phyloP scores from a whole-genome alignment of 2,888 invertebrate genomes.

The Pseudococcus viburni region DNA sequence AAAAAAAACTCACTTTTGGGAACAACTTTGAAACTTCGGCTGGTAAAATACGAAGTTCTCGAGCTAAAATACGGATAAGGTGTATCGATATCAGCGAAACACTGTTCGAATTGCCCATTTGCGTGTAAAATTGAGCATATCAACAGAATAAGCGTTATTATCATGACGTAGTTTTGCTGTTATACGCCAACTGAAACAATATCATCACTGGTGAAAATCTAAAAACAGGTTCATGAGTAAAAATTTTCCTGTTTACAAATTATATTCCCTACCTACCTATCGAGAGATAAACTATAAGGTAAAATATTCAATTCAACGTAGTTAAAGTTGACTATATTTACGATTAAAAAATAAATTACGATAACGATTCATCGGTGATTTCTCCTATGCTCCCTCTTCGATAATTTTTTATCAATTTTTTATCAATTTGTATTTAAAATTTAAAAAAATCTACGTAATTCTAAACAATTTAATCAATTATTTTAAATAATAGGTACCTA shows the following conservation, averaged over 20 bases:
- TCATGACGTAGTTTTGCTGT: conserved; percentile 12
- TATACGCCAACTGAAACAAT: not conserved
- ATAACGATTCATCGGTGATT: too few species aligned
- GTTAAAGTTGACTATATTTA: too few species aligned
- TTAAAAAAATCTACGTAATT: too few species aligned
- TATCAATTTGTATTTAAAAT: too few species aligned
- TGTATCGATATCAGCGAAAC: not conserved
- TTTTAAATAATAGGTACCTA: too few species aligned
- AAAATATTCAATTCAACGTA: too few species aligned
- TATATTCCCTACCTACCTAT: not conserved
- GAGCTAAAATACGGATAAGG: conserved; percentile 4
- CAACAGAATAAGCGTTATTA: not conserved
- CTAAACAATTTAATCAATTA: too few species aligned
- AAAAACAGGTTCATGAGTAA: not conserved
- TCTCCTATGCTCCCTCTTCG: too few species aligned
- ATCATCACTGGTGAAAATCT: not conserved
- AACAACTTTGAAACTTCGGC: not conserved
- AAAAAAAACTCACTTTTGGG: not conserved
- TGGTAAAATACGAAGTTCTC: conserved; percentile 17
- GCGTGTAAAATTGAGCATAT: not conserved
- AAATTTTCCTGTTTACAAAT: not conserved
- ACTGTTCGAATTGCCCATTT: not conserved
- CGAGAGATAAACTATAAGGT: too few species aligned
- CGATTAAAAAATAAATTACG: too few species aligned
- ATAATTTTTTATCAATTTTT: too few species aligned